Evolutionary conservation across 2,888 invertebrate genomes (phyloP).

Genomic region (Amblyjoppa proteus): DNA sequence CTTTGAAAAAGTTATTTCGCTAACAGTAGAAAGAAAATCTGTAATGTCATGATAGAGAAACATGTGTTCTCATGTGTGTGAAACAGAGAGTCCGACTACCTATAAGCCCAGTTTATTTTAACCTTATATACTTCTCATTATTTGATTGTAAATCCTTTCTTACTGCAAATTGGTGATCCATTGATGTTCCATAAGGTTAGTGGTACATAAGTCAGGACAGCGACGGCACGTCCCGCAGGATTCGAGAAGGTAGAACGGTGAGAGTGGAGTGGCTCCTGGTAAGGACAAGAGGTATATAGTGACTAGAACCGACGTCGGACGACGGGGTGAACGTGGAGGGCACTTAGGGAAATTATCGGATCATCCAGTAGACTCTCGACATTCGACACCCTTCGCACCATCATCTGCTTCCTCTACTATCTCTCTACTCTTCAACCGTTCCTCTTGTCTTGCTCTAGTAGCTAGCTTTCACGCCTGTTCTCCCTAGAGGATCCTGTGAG

Average conservation of each 20-base stretch:
- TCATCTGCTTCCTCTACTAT: constrained; percentile 44
- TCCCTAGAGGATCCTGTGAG: constrained; percentile 35
- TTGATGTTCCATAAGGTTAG: constrained; percentile 2
- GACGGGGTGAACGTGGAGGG: constrained; percentile 61
- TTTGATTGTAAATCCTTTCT: background rate
- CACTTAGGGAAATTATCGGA: constrained; percentile 71
- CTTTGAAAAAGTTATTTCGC: too few species aligned
- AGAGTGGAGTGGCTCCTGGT: constrained; percentile 21
- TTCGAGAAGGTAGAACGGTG: constrained; percentile 11
- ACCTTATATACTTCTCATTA: background rate
- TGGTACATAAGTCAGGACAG: constrained; percentile 11
- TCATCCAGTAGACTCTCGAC: constrained; percentile 65
- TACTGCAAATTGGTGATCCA: background rate
- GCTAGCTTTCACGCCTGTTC: constrained; percentile 52
- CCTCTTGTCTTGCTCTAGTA: constrained; percentile 26
- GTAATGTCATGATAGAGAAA: too few species aligned
- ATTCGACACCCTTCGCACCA: constrained; percentile 68
- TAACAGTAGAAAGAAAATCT: too few species aligned
- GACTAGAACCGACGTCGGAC: constrained; percentile 37
- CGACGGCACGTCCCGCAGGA: constrained; percentile 41
- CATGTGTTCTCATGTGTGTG: too few species aligned
- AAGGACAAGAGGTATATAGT: constrained; percentile 33
- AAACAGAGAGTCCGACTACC: background rate
- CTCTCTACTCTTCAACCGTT: background rate
- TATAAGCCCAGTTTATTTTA: background rate